Evolutionary conservation across 2,888 invertebrate species (phyloP).

Genomic region (Lasioglossum villosulum): DNA sequence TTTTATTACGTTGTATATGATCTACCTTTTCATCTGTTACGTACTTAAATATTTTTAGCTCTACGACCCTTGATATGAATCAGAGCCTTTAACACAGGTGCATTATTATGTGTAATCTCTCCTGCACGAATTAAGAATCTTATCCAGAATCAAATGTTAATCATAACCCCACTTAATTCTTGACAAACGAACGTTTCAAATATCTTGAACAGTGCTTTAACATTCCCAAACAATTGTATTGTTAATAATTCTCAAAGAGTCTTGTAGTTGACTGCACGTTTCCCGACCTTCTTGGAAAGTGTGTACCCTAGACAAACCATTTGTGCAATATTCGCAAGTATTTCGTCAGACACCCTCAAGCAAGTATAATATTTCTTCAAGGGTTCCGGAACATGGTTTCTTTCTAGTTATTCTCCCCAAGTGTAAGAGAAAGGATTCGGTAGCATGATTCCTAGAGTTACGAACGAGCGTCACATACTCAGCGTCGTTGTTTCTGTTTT

Average conservation of each 20-base stretch:
- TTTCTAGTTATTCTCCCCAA: background rate
- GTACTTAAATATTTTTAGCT: background rate
- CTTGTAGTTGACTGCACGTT: background rate
- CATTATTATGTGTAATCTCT: background rate
- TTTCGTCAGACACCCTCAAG: background rate
- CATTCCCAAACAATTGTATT: background rate
- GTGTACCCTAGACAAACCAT: background rate
- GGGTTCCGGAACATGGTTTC: background rate
- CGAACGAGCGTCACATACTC: background rate
- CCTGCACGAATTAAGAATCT: background rate
- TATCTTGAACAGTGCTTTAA: background rate
- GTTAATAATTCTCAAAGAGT: background rate
- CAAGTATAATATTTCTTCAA: background rate
- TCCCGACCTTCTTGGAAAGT: background rate
- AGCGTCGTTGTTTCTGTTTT: constrained; percentile 39
- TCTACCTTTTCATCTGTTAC: background rate
- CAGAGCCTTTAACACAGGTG: background rate
- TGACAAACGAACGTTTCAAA: background rate
- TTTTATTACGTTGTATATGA: background rate
- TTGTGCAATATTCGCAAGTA: background rate
- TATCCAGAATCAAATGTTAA: background rate
- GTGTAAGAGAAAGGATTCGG: constrained; percentile 1
- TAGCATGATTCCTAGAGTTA: constrained; percentile 5
- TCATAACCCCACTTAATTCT: background rate
- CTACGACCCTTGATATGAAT: background rate